A percentile compares a stretch with the other conserved stretches of the same genome.
These are phyloP conservation scores for Platycercus adscitus DNA, from an alignment of 2,113 vertebrate genomes.

Conservation along the genomic window DNA sequence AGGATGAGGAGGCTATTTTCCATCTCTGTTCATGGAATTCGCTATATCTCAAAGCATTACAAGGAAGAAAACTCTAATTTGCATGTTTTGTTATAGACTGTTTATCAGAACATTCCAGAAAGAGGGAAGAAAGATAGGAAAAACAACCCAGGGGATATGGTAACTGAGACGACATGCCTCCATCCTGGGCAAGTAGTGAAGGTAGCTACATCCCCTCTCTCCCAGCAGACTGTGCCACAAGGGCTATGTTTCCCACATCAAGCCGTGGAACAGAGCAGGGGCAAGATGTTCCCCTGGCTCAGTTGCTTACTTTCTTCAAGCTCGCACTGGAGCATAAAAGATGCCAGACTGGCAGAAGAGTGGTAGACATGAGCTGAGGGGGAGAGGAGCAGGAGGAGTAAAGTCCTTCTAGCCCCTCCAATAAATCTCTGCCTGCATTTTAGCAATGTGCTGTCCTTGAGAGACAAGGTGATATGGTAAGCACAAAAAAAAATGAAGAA, in stretches of 20 bases:
- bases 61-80: neutral
- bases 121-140: neutral
- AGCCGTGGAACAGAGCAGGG: fast-evolving
- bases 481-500: neutral
- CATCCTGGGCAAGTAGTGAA: neutral
- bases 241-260: fast-evolving
- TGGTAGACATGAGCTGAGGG: neutral
- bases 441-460: conserved; percentile 43
- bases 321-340: neutral
- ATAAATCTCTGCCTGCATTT: conserved; percentile 62
- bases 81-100: neutral
- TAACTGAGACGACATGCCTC: fast-evolving
- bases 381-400: neutral
- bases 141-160: neutral
- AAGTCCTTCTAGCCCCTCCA: conserved; percentile 33
- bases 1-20: neutral
- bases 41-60: neutral
- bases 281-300: neutral
- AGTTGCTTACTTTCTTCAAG: neutral
- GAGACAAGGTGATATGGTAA: conserved; percentile 61
- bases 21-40: neutral
- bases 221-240: neutral
- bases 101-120: neutral
- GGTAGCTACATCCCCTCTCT: neutral
- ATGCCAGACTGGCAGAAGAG: neutral